Evolutionary conservation across 2,888 invertebrate genomes (phyloP), one percentile per base, ranked within the genome.

Genomic region (Agriopis marginaria): DNA sequence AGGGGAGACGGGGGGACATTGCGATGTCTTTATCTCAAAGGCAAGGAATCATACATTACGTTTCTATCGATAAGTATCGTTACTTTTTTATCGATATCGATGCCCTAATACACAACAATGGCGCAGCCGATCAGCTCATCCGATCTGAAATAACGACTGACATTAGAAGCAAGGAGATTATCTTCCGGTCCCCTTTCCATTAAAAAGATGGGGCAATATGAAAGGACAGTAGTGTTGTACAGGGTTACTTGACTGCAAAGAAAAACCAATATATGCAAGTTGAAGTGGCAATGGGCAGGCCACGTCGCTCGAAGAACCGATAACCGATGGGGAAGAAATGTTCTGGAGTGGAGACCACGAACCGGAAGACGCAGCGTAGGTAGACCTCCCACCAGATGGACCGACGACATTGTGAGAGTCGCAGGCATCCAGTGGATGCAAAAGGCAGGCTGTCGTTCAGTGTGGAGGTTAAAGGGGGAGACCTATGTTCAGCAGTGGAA

Each of bases 161-260:
- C 70, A 72, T 71, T 75, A 74, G 72, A 72, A 72, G 67, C 64
- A 67, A 58, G 71, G 54, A 78, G 79, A 79, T 81, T 77, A 80
- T 81, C 77, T 77, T 62, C 59, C 73, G 70, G 71, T 77, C 79
- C 79, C 80, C 68, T 78, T 76, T 64, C 79, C 80, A 83, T 85
- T 86, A 83, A 79, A 82, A 81, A 80, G 80, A 85, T 82, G 82
- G 81, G 79, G 77, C 44, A 65, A 69, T 69, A 69, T 64, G 56
- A 56, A 64, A 68, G 68, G 60, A 17, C 45, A 59, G 17, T 64
- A 69, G 68, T 64, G 68, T 12, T 61, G 68, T 49, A 49, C 40
- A 0, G 32, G 17, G 51, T 49, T 39, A 60, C 49, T 32, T 44
- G 10, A 55, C 10, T 40, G 40, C 10, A 55, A 44, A 45, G 7